These are phyloP conservation scores for Aleiodes alternator DNA, from an alignment of 2,888 invertebrate species.

Conservation along the genomic window DNA sequence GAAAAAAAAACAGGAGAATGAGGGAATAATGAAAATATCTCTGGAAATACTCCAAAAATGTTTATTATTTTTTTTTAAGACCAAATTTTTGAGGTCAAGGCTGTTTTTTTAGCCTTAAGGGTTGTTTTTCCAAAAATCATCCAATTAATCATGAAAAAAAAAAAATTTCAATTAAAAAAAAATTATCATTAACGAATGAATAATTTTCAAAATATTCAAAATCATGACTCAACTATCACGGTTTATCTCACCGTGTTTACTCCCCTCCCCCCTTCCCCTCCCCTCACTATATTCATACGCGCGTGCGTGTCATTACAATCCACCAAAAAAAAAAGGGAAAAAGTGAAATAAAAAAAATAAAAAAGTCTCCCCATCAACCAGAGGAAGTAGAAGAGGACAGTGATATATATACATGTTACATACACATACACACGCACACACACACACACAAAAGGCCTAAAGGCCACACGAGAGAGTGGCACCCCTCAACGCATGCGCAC, in stretches of 20 bases:
- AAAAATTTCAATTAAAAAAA: not conserved
- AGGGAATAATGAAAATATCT: conserved; percentile 40
- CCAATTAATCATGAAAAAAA: too few relatives aligned
- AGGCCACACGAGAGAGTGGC: conserved; percentile 21
- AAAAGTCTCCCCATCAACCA: not conserved
- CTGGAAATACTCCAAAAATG: conserved; percentile 40
- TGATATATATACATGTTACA: not conserved
- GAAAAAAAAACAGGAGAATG: not conserved
- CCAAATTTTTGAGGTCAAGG: too few relatives aligned
- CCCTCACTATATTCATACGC: not conserved
- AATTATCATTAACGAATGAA: not conserved
- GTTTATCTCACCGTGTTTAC: conserved; percentile 20
- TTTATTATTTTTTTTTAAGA: conserved; percentile 30
- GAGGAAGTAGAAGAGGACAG: conserved; percentile 17
- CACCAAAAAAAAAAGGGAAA: not conserved
- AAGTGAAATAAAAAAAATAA: too few relatives aligned
- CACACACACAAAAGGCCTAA: not conserved
- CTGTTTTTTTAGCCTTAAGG: too few relatives aligned
- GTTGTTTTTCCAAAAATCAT: too few relatives aligned
- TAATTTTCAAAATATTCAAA: conserved; percentile 1
- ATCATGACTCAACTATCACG: conserved; percentile 23
- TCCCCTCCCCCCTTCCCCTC: not conserved
- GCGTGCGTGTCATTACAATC: conserved; percentile 27
- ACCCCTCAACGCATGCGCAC: conserved; percentile 42
- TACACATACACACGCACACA: too few relatives aligned